Evolutionary conservation across 1,140 invertebrate genomes (phyloP).

Genomic region (Trichonephila clavipes): DNA sequence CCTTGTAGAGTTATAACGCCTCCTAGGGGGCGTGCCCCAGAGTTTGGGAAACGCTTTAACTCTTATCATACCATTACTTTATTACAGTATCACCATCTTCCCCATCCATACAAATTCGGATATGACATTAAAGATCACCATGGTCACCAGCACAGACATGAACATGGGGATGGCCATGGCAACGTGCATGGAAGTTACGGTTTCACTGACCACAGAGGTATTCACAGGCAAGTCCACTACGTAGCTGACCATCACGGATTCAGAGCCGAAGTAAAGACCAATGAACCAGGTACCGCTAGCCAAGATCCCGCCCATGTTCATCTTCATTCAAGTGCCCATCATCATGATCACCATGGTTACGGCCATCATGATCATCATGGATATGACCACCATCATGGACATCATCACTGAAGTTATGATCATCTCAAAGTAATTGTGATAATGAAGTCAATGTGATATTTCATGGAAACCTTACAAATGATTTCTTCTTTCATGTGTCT

Average conservation of each 20-base stretch:
- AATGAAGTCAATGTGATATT: too few relatives aligned
- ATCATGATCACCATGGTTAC: neutral
- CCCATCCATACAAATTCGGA: constrained; percentile 52
- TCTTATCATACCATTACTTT: too few relatives aligned
- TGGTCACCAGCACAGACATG: constrained; percentile 17
- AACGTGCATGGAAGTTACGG: constrained; percentile 49
- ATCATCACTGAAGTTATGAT: neutral
- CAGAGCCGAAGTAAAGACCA: constrained; percentile 64
- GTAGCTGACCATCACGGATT: constrained; percentile 65
- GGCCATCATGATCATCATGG: neutral
- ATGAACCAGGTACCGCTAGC: constrained; percentile 62
- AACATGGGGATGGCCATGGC: neutral
- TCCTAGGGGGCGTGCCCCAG: too few relatives aligned
- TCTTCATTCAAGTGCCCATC: constrained; percentile 42
- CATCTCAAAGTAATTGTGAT: neutral
- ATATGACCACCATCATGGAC: too few relatives aligned
- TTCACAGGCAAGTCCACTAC: constrained; percentile 56
- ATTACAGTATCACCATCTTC: neutral
- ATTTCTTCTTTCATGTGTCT: too few relatives aligned
- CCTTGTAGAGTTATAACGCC: too few relatives aligned
- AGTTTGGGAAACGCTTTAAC: too few relatives aligned
- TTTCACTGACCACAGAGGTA: constrained; percentile 59
- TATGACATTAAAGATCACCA: constrained; percentile 37
- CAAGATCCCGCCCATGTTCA: constrained; percentile 51
- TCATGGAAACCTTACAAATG: too few relatives aligned